A percentile compares a stretch with the other conserved stretches of the same genome.
phyloP scores from a whole-genome alignment of 2,113 vertebrate genomes.

The Ammodytes dubius region DNA sequence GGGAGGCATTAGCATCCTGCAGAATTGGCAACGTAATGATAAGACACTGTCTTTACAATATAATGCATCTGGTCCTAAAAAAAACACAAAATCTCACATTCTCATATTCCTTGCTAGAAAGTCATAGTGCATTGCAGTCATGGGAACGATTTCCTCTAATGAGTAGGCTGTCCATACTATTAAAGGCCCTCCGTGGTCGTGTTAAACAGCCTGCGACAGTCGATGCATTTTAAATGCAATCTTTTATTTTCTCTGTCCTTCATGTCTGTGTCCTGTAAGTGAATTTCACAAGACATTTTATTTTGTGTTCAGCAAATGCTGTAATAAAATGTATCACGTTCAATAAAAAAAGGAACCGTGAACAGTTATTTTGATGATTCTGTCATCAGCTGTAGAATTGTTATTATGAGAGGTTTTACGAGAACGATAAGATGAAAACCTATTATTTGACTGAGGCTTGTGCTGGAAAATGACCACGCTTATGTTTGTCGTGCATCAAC shows the following conservation, averaged over 20 bases:
- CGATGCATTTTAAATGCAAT: constrained; percentile 50
- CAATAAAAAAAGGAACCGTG: not conserved
- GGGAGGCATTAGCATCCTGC: constrained; percentile 49
- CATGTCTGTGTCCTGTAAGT: not conserved
- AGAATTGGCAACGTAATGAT: constrained; percentile 49
- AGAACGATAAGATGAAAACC: not conserved
- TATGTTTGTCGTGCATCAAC: not conserved
- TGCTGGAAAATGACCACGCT: not conserved
- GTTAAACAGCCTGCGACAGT: constrained; percentile 50
- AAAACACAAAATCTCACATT: not conserved
- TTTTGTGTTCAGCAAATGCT: not conserved
- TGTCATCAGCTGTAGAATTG: not conserved
- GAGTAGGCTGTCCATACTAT: constrained; percentile 48
- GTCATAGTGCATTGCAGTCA: constrained; percentile 63
- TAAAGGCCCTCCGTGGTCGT: constrained; percentile 40
- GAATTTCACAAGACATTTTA: not conserved
- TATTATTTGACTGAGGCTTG: not conserved
- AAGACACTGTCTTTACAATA: constrained; percentile 51
- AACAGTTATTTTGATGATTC: not conserved
- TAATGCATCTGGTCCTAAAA: constrained; percentile 48
- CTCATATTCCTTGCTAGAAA: constrained; percentile 53
- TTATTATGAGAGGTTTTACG: not conserved
- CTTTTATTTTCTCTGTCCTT: constrained; percentile 40
- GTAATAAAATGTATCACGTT: not conserved
- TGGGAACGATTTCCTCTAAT: constrained; percentile 59